Evolutionary conservation across 37 sponge, comb jelly and placozoan genomes (phyloP).

Genomic region (Aplysina aerophoba): DNA sequence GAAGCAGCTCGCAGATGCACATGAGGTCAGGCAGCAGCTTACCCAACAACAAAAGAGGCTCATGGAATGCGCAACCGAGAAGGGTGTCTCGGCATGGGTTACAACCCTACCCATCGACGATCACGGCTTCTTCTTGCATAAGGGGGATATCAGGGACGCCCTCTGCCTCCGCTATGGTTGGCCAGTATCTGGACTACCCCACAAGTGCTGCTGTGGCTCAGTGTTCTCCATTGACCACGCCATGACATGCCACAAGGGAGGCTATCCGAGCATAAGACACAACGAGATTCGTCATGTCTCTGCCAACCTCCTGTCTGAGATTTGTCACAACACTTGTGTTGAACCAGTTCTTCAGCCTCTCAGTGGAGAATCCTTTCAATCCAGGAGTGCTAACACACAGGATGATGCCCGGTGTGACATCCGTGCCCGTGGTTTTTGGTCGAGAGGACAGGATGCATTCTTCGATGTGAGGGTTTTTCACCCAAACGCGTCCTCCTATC

Average conservation of each 20-base stretch:
- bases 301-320: slow-evolving; percentile 11
- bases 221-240: slow-evolving; percentile 13
- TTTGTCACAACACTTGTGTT: background rate
- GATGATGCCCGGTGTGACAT: slow-evolving; percentile 16
- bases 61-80: background rate
- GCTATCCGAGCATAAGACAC: background rate
- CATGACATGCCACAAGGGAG: background rate
- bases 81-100: background rate
- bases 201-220: background rate
- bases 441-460: slow-evolving; percentile 18
- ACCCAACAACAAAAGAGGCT: background rate
- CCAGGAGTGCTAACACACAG: background rate
- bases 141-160: slow-evolving; percentile 6
- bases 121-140: background rate
- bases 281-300: background rate
- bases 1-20: slow-evolving; percentile 5
- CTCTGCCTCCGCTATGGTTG: slow-evolving; percentile 1
- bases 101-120: slow-evolving; percentile 13
- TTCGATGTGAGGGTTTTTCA: slow-evolving; percentile 28
- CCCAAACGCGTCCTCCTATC: background rate
- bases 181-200: background rate
- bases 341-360: slow-evolving; percentile 19
- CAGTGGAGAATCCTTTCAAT: background rate
- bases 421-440: background rate
- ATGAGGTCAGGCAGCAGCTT: background rate